A percentile compares a stretch with the other conserved stretches of the same genome.
These are phyloP conservation scores for Hemibagrus guttatus DNA, from an alignment of 2,797 vertebrate species.

Conservation along the genomic window DNA sequence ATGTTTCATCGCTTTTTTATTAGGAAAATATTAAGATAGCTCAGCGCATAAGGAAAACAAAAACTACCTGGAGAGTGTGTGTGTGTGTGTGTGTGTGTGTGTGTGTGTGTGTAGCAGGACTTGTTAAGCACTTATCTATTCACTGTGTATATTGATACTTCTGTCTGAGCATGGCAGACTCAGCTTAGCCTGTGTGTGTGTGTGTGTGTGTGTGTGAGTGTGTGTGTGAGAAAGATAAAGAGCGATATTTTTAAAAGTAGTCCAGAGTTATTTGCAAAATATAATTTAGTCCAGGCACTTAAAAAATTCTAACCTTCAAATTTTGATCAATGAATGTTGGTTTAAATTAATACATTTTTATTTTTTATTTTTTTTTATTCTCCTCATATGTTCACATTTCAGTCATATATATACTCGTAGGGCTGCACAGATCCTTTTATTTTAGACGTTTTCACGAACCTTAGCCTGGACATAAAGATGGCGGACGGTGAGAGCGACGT, in stretches of 20 bases:
- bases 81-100: slow-evolving; percentile 31
- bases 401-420: not conserved
- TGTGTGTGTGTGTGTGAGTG: slow-evolving; percentile 37
- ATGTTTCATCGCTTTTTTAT: slow-evolving; percentile 49
- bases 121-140: slow-evolving; percentile 53
- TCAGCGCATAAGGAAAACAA: slow-evolving; percentile 42
- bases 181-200: slow-evolving; percentile 26
- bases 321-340: not conserved
- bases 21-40: slow-evolving; percentile 25
- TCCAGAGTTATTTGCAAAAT: slow-evolving; percentile 49
- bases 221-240: slow-evolving; percentile 8
- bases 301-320: slow-evolving; percentile 3
- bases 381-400: not conserved
- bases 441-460: too few relatives aligned
- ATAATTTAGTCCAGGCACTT: slow-evolving; percentile 56
- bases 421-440: not conserved
- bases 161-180: slow-evolving; percentile 38
- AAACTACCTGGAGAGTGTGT: slow-evolving; percentile 53
- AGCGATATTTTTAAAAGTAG: slow-evolving; percentile 34
- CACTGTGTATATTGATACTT: slow-evolving; percentile 49
- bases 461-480: not conserved
- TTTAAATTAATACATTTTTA: not conserved
- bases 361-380: not conserved
- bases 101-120: slow-evolving; percentile 27
- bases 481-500: not conserved